Base-by-base conservation (phyloP, 2,888 invertebrate genomes). In the Hypercompe scribonia region DNA sequence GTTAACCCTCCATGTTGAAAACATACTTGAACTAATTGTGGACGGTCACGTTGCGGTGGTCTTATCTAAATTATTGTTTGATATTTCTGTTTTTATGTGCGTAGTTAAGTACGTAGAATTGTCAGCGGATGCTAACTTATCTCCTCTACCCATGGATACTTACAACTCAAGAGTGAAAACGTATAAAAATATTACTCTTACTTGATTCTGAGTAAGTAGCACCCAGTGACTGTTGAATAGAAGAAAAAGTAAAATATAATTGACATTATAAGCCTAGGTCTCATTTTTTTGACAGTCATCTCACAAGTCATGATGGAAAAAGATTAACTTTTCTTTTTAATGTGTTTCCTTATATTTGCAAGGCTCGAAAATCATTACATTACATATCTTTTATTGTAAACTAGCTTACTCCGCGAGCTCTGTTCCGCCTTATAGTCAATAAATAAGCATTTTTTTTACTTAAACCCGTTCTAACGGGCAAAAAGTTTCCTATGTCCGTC, bases 1-100 rank as follows among this genome's bases (percentile, higher is more conserved):
- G 93, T 94, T 94, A 94, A 93, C 93, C 91, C 93, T 90, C 89
- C 80, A 79, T 73, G 80, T 67, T 82, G 85, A 69, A 79, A 83
- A 89, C 74, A 84, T 78, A 92, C 84, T 78, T 82, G 15, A 0
- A 2, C 5, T 2, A 72, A 72, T 82, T 82, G 54, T 63, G 72
- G 33, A 31, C 72, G 66, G 18, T 33, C 31, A n/a, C 70, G 81
- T 13, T 42, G 68, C 5, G n/a, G 36, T 18, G n/a, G 3, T 58
- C 5, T 58, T 24, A 8, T 46, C 46, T 18, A 21, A 46, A 46
- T 46, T 46, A 5, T 50, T 50, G 50, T 50, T 28, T 18, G 15
- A 50, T 13, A 5, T 15, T 18, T 5, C 46, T 46, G 5, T 39
- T 39, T 39, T 39, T 39, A 11, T 39, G 39, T 11, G 13, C 10